A percentile compares a stretch with the other conserved stretches of the same genome.
Conservation (phyloP, 2,113 vertebrate species). For the Argyrosomus japonicus region DNA sequence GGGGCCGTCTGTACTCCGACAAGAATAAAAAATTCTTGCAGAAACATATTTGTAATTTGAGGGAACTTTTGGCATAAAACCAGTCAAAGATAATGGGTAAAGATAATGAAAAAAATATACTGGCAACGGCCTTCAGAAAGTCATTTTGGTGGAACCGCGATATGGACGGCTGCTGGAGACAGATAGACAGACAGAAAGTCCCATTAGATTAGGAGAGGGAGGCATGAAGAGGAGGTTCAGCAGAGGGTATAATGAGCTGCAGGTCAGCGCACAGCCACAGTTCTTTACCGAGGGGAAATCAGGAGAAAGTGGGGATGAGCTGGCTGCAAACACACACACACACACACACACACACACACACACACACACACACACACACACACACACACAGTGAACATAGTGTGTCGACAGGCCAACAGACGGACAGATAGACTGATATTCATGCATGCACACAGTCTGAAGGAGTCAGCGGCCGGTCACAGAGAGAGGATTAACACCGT, state of each 20-base stretch:
- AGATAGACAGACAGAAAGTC: slow-evolving; percentile 54
- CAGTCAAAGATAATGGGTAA: slow-evolving; percentile 17
- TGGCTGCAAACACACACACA: slow-evolving; percentile 37
- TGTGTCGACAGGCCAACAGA: slow-evolving; percentile 8
- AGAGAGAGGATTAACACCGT: slow-evolving; percentile 41
- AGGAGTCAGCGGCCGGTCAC: slow-evolving; percentile 52
- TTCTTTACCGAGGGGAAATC: slow-evolving; percentile 53
- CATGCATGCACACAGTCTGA: slow-evolving; percentile 39
- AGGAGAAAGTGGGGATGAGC: slow-evolving; percentile 50
- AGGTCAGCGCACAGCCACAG: slow-evolving; percentile 52
- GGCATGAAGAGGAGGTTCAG: slow-evolving; percentile 56
- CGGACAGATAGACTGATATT: slow-evolving; percentile 53
- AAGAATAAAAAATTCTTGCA: slow-evolving; percentile 11
- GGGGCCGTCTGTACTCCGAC: not conserved
- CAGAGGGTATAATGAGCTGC: slow-evolving; percentile 65
- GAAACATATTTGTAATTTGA: slow-evolving; percentile 34
- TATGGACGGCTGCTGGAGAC: slow-evolving; percentile 48
- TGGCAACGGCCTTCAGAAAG: slow-evolving; percentile 42
- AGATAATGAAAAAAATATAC: slow-evolving; percentile 48
- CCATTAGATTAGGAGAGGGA: slow-evolving; percentile 59
- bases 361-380: slow-evolving; percentile 21
- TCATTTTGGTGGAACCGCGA: slow-evolving; percentile 54
- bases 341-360: slow-evolving; percentile 17
- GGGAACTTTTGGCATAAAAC: slow-evolving; percentile 30
- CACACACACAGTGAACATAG: slow-evolving; percentile 1